Evolutionary conservation across 2,888 invertebrate genomes (phyloP).

Genomic region (Hoplodrina blanda): DNA sequence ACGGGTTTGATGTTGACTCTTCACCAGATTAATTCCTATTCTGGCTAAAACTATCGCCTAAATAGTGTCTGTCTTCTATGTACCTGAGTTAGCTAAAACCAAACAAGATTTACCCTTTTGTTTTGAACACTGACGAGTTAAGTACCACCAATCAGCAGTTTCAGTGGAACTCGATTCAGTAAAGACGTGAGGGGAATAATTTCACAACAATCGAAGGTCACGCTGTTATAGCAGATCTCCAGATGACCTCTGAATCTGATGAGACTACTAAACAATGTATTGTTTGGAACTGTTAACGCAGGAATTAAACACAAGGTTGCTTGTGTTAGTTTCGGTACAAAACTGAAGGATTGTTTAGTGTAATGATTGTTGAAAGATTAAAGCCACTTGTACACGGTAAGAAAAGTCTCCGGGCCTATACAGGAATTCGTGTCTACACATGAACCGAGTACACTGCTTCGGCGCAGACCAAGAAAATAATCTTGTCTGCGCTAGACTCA

Average conservation of each 20-base stretch:
- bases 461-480: too few species aligned
- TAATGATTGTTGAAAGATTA: conserved; percentile 5
- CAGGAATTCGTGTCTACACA: too few species aligned
- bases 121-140: conserved; percentile 20
- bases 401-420: too few species aligned
- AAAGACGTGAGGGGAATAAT: conserved; percentile 42
- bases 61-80: background rate
- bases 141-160: conserved; percentile 23
- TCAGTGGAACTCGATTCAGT: conserved; percentile 24
- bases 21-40: background rate
- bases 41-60: background rate
- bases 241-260: conserved; percentile 24
- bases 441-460: too few species aligned
- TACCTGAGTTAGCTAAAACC: background rate
- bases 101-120: conserved; percentile 15
- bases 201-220: conserved; percentile 24
- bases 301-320: conserved; percentile 38
- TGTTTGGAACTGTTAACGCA: conserved; percentile 3
- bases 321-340: conserved; percentile 11
- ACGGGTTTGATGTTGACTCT: background rate
- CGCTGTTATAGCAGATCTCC: conserved; percentile 6
- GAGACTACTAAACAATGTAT: conserved; percentile 22
- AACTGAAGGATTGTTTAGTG: background rate
- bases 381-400: too few species aligned
- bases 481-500: too few species aligned